A percentile compares a stretch with the other conserved stretches of the same genome.
Conservation (phyloP, 2,888 invertebrate species). For the Epinotia demarniana region DNA sequence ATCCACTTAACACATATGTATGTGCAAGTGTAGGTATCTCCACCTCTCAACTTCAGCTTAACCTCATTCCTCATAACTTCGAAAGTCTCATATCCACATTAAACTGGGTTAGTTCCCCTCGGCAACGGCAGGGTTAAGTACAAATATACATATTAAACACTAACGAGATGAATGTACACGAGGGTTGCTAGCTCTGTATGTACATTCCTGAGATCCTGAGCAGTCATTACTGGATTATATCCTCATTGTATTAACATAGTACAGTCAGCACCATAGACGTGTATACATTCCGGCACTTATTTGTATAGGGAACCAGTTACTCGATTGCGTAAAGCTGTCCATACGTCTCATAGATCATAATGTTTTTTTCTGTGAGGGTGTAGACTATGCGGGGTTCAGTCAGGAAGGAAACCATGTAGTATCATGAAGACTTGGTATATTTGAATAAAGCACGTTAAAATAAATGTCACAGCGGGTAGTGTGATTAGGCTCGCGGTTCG, state of each 20-base stretch:
- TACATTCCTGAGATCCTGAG: slow-evolving; percentile 3
- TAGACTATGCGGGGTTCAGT: too few relatives aligned
- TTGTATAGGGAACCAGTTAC: too few relatives aligned
- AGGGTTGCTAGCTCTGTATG: slow-evolving; percentile 18
- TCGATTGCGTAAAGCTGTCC: too few relatives aligned
- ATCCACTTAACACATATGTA: too few relatives aligned
- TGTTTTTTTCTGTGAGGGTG: too few relatives aligned
- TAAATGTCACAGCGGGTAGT: too few relatives aligned
- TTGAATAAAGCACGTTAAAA: too few relatives aligned
- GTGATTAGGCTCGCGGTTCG: too few relatives aligned
- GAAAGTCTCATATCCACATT: slow-evolving; percentile 1
- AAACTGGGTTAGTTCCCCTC: background rate
- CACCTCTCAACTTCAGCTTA: background rate
- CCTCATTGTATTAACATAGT: slow-evolving; percentile 3
- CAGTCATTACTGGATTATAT: slow-evolving; percentile 15
- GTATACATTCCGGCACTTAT: too few relatives aligned
- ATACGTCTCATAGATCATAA: too few relatives aligned
- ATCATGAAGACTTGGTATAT: too few relatives aligned
- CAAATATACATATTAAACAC: slow-evolving; percentile 30
- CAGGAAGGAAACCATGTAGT: too few relatives aligned
- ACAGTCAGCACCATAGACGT: background rate
- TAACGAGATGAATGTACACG: slow-evolving; percentile 23
- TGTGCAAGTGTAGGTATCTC: background rate
- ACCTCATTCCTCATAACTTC: background rate
- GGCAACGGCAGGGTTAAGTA: slow-evolving; percentile 11